Evolutionary conservation across 2,113 vertebrate species (phyloP).

Genomic region (Platanista minor): DNA sequence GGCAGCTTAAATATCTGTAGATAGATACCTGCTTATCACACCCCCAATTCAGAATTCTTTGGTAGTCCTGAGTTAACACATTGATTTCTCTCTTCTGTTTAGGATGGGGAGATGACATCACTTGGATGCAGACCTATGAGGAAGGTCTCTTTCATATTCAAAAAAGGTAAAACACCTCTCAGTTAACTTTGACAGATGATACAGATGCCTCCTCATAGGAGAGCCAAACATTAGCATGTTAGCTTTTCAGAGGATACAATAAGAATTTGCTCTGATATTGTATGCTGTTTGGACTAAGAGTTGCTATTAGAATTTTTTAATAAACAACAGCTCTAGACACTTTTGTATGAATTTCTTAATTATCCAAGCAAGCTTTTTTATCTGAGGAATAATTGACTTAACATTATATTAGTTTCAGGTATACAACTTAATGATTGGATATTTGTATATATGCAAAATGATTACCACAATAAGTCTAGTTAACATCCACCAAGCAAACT

Average conservation of each 20-base stretch:
- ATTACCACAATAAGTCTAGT: not conserved
- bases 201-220: not conserved
- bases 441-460: not conserved
- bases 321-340: not conserved
- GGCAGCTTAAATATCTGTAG: not conserved
- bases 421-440: not conserved
- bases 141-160: slow-evolving; percentile 84
- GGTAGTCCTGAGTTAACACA: not conserved
- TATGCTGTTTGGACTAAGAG: not conserved
- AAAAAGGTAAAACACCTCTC: slow-evolving; percentile 79
- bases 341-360: not conserved
- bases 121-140: slow-evolving; percentile 88
- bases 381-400: not conserved
- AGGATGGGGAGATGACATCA: slow-evolving; percentile 90
- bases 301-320: not conserved
- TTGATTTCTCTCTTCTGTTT: slow-evolving; percentile 36
- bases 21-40: not conserved
- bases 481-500: not conserved
- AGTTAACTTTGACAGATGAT: not conserved
- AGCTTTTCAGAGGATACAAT: not conserved
- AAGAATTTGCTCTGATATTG: not conserved
- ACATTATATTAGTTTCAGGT: not conserved
- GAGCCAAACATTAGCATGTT: not conserved
- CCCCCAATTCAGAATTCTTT: not conserved
- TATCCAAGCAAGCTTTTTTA: not conserved